Evolutionary conservation across 2,113 vertebrate genomes (phyloP), one percentile per base, ranked within the genome.

Genomic region (Scatophagus argus): DNA sequence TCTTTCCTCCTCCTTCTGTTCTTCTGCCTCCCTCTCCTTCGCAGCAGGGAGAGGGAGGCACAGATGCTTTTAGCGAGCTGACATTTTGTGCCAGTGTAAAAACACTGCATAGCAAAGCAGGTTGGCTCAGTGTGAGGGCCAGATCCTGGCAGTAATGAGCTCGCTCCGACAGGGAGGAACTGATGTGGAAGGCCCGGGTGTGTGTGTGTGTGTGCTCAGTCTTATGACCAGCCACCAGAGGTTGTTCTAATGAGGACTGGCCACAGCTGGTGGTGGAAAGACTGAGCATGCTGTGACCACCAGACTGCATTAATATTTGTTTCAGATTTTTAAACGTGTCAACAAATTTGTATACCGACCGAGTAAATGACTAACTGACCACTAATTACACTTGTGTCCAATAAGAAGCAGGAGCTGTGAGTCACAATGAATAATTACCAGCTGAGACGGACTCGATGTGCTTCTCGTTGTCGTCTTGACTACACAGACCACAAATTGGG

Each of bases 71-170:
- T 88, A 93, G 89, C 2, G 46, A 69, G 84, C 84, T 93, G 90
- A 92, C 91, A 92, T 92, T 93, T 91, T 87, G 89, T 85, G 90
- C 84, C 85, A 73, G 81, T 70, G 77, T 81, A 82, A 89, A 90
- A 93, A 88, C 88, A 82, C 83, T 87, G 92, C 90, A 91, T 89
- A 88, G 87, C 77, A 82, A 88, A 91, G 91, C 91, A 92, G 89
- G 89, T 88, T 83, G 89, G 82, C 91, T 92, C 92, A 91, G 92
- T 92, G 88, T 92, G 92, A 87, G 84, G 84, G 89, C 91, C 77
- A 63, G 77, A 87, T 80, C 82, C 84, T 85, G 86, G 79, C 86
- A 19, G 87, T 92, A 92, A 92, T 92, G 91, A 93, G 91, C 92
- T 89, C 66, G 12, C 72, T 86, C 89, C 88, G 89, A 93, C 92